Evolutionary conservation across 2,888 invertebrate species (phyloP).

Genomic region (Pollenia griseotomentosa): DNA sequence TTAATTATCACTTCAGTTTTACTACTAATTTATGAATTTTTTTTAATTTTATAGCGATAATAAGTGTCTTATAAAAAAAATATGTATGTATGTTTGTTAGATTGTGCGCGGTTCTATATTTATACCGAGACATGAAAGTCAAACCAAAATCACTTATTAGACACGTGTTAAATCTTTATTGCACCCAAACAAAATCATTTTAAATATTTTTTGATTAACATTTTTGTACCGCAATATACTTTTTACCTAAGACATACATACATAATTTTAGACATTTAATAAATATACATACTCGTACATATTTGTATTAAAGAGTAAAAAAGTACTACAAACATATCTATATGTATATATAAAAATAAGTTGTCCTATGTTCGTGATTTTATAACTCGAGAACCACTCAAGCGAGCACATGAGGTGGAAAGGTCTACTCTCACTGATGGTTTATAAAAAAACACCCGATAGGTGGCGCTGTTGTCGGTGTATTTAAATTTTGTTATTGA

Average conservation of each 20-base stretch:
- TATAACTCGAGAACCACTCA: no score
- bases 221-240: not conserved
- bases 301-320: no score
- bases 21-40: not conserved
- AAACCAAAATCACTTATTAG: conserved; percentile 40
- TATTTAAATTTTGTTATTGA: no score
- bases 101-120: not conserved
- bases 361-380: no score
- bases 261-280: not conserved
- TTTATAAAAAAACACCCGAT: no score
- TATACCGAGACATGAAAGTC: not conserved
- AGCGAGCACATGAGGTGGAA: no score
- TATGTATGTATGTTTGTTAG: not conserved
- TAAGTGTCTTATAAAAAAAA: not conserved
- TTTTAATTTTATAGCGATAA: conserved; percentile 3
- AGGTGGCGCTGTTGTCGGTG: no score
- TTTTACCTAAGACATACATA: conserved; percentile 18
- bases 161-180: conserved; percentile 45
- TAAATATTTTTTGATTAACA: not conserved
- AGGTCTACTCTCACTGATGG: no score
- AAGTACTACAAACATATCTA: no score
- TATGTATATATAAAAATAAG: no score
- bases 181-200: not conserved
- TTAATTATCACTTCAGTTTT: conserved; percentile 1
- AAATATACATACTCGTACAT: no score